Conservation (phyloP, 2,888 invertebrate species). For the Epinotia demarniana region DNA sequence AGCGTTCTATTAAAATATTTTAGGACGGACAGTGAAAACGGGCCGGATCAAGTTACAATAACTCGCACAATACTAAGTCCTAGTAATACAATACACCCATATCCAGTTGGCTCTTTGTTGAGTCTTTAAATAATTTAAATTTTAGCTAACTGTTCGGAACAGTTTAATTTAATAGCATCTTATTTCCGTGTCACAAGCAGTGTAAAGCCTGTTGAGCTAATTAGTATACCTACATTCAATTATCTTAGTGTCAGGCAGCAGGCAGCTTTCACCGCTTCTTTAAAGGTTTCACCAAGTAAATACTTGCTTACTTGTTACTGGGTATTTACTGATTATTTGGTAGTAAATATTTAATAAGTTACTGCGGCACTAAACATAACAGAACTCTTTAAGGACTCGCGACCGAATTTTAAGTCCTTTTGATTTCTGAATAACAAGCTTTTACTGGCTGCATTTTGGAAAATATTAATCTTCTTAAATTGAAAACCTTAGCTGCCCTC, state of each 20-base stretch:
- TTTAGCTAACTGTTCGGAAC: background rate
- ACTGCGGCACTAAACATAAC: background rate
- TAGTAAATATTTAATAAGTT: no score
- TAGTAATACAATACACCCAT: no score
- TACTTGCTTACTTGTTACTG: background rate
- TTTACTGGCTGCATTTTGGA: background rate
- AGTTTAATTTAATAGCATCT: background rate
- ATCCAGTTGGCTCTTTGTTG: no score
- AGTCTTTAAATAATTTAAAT: no score
- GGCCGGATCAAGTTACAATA: no score
- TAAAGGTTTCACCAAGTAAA: background rate
- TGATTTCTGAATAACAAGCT: background rate
- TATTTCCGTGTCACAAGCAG: background rate
- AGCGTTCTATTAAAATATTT: no score
- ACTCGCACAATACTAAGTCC: no score
- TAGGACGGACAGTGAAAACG: no score
- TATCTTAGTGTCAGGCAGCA: background rate
- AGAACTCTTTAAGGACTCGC: background rate
- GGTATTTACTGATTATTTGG: background rate
- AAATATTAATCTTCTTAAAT: background rate
- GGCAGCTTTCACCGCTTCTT: background rate
- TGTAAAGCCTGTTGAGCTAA: conserved; percentile 17
- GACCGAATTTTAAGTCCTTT: background rate
- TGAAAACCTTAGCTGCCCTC: no score
- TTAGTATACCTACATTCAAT: background rate